phyloP scores from a whole-genome alignment of 2,113 vertebrate genomes.

The Coturnix japonica region DNA sequence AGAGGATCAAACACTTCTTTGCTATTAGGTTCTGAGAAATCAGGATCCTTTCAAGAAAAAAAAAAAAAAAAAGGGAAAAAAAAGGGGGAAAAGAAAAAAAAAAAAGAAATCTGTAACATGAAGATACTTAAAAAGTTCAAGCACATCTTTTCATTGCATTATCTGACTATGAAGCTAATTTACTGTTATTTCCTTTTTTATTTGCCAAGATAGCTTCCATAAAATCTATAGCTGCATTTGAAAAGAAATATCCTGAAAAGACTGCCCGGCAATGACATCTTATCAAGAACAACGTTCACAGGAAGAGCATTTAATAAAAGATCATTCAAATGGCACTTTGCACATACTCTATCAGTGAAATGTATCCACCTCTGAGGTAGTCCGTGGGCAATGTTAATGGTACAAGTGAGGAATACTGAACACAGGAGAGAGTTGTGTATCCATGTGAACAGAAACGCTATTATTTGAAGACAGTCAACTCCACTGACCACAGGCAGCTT shows the following conservation, averaged over 20 bases:
- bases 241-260: neutral
- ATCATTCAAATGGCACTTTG: neutral
- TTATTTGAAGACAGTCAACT: neutral
- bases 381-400: neutral
- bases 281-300: neutral
- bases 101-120: neutral
- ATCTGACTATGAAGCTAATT: neutral
- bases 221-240: neutral
- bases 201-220: neutral
- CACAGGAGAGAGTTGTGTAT: neutral
- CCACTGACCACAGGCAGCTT: neutral
- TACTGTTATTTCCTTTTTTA: neutral
- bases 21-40: neutral
- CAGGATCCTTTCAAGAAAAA: neutral
- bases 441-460: neutral
- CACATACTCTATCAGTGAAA: neutral
- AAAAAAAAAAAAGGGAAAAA: neutral
- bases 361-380: neutral
- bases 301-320: neutral
- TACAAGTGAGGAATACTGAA: rapidly evolving
- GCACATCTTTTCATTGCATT: neutral
- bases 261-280: neutral
- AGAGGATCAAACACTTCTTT: neutral
- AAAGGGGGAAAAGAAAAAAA: neutral
- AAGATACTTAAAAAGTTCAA: neutral